phyloP scores from a whole-genome alignment of 2,113 vertebrate genomes.

The Irena cyanogastra region DNA sequence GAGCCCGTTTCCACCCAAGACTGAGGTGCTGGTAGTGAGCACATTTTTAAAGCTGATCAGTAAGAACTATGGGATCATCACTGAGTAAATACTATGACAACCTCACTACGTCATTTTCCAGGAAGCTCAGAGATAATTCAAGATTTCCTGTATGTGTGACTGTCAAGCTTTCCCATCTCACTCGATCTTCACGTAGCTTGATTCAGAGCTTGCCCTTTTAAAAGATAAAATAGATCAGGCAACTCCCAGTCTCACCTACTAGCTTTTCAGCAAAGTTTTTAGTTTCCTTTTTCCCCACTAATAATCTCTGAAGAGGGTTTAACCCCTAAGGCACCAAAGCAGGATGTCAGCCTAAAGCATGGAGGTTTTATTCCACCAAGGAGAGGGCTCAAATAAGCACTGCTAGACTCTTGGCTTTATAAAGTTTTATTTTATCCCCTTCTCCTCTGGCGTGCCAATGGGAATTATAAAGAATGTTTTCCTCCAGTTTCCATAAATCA shows the following conservation, averaged over 20 bases:
- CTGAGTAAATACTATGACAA: background rate
- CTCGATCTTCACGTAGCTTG: background rate
- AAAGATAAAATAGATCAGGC: background rate
- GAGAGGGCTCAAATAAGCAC: background rate
- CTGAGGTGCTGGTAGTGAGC: background rate
- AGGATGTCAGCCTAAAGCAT: background rate
- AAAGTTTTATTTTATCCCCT: background rate
- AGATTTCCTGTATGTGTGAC: conserved; percentile 32
- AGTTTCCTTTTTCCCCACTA: background rate
- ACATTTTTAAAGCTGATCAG: background rate
- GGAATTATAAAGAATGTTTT: background rate
- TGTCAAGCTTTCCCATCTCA: background rate
- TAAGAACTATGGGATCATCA: background rate
- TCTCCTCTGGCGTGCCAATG: background rate
- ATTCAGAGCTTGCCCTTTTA: background rate
- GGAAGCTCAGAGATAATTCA: conserved; percentile 48
- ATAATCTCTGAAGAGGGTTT: background rate
- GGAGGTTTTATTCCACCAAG: background rate
- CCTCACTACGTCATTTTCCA: conserved; percentile 3
- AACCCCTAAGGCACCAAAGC: background rate
- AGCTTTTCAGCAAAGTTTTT: background rate
- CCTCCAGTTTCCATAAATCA: background rate
- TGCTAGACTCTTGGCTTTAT: background rate
- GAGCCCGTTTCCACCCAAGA: background rate
- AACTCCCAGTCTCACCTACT: background rate